phyloP scores from a whole-genome alignment of 2,113 vertebrate species.

The Gobio gobio region DNA sequence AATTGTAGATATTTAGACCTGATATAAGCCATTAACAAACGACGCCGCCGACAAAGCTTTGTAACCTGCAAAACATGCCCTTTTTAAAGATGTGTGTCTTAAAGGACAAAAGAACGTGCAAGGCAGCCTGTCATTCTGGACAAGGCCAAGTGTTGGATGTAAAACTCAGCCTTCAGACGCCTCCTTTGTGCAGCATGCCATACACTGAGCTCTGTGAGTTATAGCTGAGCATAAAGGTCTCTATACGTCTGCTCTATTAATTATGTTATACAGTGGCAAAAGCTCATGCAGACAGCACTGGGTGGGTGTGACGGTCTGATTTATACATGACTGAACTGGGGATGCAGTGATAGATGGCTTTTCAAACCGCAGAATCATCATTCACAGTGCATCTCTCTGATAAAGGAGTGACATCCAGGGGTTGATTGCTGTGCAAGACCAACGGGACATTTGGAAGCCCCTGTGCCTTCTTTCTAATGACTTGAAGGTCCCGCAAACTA shows the following conservation, averaged over 20 bases:
- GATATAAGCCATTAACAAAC: slow-evolving; percentile 13
- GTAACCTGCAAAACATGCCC: not conserved
- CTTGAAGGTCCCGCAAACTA: not conserved
- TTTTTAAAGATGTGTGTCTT: slow-evolving; percentile 7
- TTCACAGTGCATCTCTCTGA: slow-evolving; percentile 2
- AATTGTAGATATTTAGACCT: slow-evolving; percentile 4
- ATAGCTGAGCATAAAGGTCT: slow-evolving; percentile 15
- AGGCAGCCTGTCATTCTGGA: not conserved
- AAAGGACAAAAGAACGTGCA: not conserved
- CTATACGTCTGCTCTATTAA: not conserved
- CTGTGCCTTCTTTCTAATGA: not conserved
- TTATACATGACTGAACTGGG: not conserved
- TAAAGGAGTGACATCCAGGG: not conserved
- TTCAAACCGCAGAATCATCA: slow-evolving; percentile 1
- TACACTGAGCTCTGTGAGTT: not conserved
- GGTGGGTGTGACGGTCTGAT: not conserved
- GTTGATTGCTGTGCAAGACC: not conserved
- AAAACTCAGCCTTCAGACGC: slow-evolving; percentile 27
- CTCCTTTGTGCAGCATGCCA: not conserved
- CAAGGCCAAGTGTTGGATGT: slow-evolving; percentile 13
- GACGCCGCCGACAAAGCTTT: not conserved
- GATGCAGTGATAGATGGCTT: not conserved
- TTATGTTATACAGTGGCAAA: not conserved
- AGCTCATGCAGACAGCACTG: not conserved
- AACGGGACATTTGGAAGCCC: not conserved